Percentiles rank a stretch among this genome's conserved stretches.
Conservation (phyloP, 2,113 vertebrate genomes). For the Centropus bengalensis region DNA sequence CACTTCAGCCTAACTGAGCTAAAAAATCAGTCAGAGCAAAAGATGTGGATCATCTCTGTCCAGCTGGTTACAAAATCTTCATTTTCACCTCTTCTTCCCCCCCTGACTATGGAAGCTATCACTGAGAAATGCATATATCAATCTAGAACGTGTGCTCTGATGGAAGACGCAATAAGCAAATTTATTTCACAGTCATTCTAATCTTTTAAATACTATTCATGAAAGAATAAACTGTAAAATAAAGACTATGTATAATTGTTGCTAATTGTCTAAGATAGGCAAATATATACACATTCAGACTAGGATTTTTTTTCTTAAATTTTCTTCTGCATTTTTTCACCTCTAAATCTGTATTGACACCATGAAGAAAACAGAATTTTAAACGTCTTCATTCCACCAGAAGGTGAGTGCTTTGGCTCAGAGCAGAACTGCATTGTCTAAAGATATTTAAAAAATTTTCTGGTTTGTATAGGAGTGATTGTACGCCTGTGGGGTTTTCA, state of each 20-base stretch:
- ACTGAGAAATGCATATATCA: background rate
- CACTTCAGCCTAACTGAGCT: background rate
- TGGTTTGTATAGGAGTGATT: background rate
- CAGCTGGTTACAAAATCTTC: background rate
- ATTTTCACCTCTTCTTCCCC: background rate
- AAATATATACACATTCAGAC: background rate
- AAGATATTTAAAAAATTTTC: background rate
- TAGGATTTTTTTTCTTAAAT: background rate
- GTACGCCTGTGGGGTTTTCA: background rate
- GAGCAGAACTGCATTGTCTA: background rate
- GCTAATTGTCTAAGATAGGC: background rate
- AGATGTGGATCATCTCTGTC: background rate
- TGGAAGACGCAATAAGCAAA: background rate
- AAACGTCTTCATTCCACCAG: background rate
- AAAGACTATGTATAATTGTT: background rate
- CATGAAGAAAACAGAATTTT: background rate
- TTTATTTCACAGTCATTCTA: background rate
- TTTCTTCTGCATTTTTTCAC: background rate
- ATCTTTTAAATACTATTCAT: background rate
- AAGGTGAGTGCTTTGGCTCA: background rate
- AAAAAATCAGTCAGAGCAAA: background rate
- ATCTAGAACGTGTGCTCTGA: background rate
- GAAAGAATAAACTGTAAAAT: background rate
- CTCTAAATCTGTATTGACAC: background rate
- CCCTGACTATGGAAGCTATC: background rate